These are phyloP conservation scores for Eurypyga helias DNA, from an alignment of 2,113 vertebrate species.

Conservation along the genomic window DNA sequence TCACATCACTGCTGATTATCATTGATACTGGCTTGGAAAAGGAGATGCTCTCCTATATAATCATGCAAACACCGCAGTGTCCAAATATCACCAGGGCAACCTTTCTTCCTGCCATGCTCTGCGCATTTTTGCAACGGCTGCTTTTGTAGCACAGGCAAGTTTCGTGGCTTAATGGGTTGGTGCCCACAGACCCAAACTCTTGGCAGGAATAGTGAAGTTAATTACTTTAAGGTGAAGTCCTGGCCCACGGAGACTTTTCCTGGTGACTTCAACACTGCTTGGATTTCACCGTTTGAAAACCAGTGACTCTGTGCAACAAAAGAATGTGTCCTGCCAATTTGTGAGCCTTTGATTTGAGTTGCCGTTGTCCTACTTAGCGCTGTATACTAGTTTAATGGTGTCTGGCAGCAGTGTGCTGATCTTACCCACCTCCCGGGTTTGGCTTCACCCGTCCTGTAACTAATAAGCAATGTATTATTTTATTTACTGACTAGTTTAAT, in stretches of 20 bases:
- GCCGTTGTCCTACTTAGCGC: neutral
- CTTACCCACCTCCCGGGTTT: neutral
- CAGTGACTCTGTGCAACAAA: conserved; percentile 16
- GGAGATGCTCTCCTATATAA: neutral
- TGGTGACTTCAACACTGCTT: conserved; percentile 24
- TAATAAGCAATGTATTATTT: conserved; percentile 37
- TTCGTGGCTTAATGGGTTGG: neutral
- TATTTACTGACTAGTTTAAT: conserved; percentile 13
- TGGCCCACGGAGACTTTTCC: conserved; percentile 14
- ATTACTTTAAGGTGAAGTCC: conserved; percentile 57
- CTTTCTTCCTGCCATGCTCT: neutral
- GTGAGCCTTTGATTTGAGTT: conserved; percentile 7
- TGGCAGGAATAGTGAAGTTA: conserved; percentile 26
- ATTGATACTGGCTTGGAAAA: conserved; percentile 1
- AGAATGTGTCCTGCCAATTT: conserved; percentile 41
- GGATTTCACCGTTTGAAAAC: conserved; percentile 1
- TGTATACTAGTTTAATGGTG: neutral
- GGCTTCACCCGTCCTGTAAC: neutral
- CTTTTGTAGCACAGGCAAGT: neutral
- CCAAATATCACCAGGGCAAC: neutral
- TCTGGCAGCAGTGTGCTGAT: neutral
- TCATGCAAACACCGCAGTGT: neutral
- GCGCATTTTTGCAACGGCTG: neutral
- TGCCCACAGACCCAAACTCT: neutral
- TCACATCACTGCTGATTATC: conserved; percentile 7